phyloP scores from a whole-genome alignment of 1,140 invertebrate genomes.

The Wiebesia pumilae region DNA sequence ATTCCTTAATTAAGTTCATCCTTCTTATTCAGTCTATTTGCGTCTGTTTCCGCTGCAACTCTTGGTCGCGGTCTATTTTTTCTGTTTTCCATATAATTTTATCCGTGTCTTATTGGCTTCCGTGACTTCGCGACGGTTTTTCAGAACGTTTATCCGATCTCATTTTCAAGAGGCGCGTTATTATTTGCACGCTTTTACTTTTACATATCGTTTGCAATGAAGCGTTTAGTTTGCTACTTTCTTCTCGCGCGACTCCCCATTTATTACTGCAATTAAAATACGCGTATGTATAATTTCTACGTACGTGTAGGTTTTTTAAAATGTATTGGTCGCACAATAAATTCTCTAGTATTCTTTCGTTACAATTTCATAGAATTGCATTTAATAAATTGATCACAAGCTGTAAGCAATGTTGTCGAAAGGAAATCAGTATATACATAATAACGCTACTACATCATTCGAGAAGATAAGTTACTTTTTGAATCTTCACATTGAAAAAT shows the following conservation, averaged over 20 bases:
- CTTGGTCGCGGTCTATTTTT: slow-evolving; percentile 22
- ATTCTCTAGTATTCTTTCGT: too few species aligned
- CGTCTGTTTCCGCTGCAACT: slow-evolving; percentile 44
- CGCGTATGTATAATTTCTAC: too few species aligned
- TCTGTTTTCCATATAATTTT: slow-evolving; percentile 46
- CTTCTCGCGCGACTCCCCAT: neutral
- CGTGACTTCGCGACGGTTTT: neutral
- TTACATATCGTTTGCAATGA: neutral
- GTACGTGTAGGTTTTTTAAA: too few species aligned
- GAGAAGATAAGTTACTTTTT: too few species aligned
- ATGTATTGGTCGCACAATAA: too few species aligned
- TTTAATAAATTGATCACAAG: too few species aligned
- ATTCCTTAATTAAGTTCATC: slow-evolving; percentile 48
- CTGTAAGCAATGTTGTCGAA: too few species aligned
- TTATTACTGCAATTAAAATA: too few species aligned
- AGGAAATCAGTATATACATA: too few species aligned
- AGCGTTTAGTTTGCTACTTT: neutral
- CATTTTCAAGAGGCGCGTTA: neutral
- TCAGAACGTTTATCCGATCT: neutral
- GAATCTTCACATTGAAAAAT: too few species aligned
- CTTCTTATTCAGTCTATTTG: slow-evolving; percentile 51
- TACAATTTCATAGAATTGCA: too few species aligned
- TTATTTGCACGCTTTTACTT: slow-evolving; percentile 4
- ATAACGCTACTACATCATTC: too few species aligned
- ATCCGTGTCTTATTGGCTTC: slow-evolving; percentile 39